A percentile compares a stretch with the other conserved stretches of the same genome.
Conservation (phyloP, 2,888 invertebrate genomes). For the Vesta saturnalis region DNA sequence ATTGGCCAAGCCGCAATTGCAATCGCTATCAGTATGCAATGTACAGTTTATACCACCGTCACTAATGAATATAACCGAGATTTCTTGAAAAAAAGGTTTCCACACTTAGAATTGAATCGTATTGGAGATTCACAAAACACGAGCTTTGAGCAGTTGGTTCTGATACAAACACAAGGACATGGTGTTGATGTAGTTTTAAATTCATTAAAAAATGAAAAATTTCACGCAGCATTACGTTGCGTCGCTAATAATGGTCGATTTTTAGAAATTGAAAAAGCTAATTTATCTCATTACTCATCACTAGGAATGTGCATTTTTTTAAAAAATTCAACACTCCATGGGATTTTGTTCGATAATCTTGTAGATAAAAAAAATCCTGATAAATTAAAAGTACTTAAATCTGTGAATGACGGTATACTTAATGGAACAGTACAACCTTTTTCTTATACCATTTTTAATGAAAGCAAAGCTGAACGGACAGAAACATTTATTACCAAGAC, state of each 20-base stretch:
- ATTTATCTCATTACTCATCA: constrained; percentile 88
- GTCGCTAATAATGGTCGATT: constrained; percentile 93
- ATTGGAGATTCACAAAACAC: constrained; percentile 93
- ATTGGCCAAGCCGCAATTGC: constrained; percentile 98
- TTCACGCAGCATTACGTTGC: constrained; percentile 93
- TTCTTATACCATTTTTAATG: constrained; percentile 86
- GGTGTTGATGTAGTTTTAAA: constrained; percentile 96
- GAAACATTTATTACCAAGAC: no score
- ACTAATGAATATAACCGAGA: constrained; percentile 87
- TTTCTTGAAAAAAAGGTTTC: constrained; percentile 89
- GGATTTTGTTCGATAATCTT: constrained; percentile 93
- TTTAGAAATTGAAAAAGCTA: constrained; percentile 98
- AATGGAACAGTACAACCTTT: constrained; percentile 90
- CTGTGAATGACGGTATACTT: constrained; percentile 87
- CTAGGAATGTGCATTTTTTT: constrained; percentile 95
- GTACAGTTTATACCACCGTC: constrained; percentile 92
- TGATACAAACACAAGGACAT: constrained; percentile 84
- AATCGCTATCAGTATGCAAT: constrained; percentile 89
- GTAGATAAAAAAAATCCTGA: constrained; percentile 80
- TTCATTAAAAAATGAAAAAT: constrained; percentile 94
- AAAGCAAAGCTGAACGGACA: constrained; percentile 94
- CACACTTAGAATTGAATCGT: constrained; percentile 78
- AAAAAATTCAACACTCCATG: constrained; percentile 98
- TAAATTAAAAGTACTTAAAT: constrained; percentile 77
- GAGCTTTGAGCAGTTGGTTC: constrained; percentile 90